Evolutionary conservation across 2,797 vertebrate species (phyloP), one percentile per base, ranked within the genome.

Genomic region (Gadopsis bispinosus): DNA sequence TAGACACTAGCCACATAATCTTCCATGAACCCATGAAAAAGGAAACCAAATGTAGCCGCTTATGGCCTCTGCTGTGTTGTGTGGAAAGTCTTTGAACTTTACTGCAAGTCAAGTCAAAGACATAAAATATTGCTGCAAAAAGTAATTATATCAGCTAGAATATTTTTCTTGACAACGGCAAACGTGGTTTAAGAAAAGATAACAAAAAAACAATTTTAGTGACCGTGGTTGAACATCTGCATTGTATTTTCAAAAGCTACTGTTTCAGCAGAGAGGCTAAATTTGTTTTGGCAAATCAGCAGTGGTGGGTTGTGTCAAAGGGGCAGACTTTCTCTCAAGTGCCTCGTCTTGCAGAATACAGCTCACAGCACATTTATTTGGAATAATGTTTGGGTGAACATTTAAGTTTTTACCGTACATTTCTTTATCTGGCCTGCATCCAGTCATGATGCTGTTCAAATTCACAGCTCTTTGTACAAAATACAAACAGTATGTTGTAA

Each of bases 221-320:
- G 6, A 80, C 61, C 31, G 65, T 22, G 61, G 37, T 61, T 22
- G 26, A 76, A 83, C 89, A 92, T 90, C 87, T 92, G 91, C 37
- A 78, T n/a, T 81, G 45, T 41, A 80, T 92, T 88, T 87, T 64
- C 33, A 77, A 75, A 81, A 80, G 83, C 85, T 87, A 82, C 85
- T 70, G 90, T 88, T 91, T 86, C 48, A 80, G 79, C 37, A 68
- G 74, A 73, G 33, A 58, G 19, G 69, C 43, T 3, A 63, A 71
- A 79, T 83, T 84, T 81, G 79, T 84, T 73, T 75, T 82, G 80
- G 82, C 69, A 81, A 88, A 89, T 83, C 65, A 73, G 69, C 37
- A 71, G 51, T 3, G 22, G 54, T 43, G 31, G 33, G 63, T 59
- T 75, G 63, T 56, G 29, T 61, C 12, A 51, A 53, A 50, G 26